A percentile compares a stretch with the other conserved stretches of the same genome.
Conservation (phyloP, 2,797 vertebrate genomes). For the Delichon dasypus region DNA sequence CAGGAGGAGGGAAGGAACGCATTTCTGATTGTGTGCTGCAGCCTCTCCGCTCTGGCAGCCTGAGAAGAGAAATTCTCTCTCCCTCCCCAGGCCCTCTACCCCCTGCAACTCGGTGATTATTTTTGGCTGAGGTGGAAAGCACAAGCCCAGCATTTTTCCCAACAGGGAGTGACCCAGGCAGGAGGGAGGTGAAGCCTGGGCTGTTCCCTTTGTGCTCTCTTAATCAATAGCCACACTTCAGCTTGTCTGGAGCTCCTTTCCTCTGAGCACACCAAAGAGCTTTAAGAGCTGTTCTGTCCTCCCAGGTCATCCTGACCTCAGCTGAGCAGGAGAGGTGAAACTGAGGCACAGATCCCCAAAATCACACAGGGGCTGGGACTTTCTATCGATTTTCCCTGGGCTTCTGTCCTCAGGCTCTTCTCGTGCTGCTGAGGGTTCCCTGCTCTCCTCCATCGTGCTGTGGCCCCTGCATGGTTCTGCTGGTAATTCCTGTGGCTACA, state of each 20-base stretch:
- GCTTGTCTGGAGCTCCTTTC: not conserved
- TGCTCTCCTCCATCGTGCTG: not conserved
- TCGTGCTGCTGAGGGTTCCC: not conserved
- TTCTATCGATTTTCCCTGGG: not conserved
- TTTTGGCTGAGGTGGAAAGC: slow-evolving; percentile 56
- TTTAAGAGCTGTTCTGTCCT: not conserved
- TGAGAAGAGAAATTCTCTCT: not conserved
- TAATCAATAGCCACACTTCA: not conserved
- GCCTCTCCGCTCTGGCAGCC: not conserved
- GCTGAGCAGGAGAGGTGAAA: not conserved
- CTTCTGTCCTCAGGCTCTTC: not conserved
- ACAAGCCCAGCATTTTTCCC: slow-evolving; percentile 24
- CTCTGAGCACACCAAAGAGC: not conserved
- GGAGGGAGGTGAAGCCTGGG: not conserved
- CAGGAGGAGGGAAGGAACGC: slow-evolving; percentile 7
- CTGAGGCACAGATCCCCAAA: not conserved
- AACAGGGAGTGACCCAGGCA: not conserved
- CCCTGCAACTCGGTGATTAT: slow-evolving; percentile 47
- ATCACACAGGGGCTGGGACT: not conserved
- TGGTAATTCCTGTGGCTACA: not conserved
- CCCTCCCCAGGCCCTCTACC: not conserved
- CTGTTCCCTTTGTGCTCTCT: not conserved
- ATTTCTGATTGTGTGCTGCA: slow-evolving; percentile 6
- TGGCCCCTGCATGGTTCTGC: not conserved
- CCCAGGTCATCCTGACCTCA: not conserved